These are phyloP conservation scores for Autographa pulchrina DNA, from an alignment of 2,888 invertebrate genomes.

Conservation along the genomic window DNA sequence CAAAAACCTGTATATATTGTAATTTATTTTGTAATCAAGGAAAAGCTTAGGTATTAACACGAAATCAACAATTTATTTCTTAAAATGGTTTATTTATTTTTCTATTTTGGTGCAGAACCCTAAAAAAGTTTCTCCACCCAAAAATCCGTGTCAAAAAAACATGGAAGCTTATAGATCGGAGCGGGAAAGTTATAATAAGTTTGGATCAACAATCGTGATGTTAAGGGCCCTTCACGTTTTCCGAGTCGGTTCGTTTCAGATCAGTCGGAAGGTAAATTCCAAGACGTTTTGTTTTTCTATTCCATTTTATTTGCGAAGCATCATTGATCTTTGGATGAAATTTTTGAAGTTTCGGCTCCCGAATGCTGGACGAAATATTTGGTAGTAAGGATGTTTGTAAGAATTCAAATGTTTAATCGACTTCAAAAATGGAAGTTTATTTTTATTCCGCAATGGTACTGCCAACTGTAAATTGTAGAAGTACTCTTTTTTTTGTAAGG, in stretches of 20 bases:
- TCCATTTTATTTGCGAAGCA: not conserved
- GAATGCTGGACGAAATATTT: not conserved
- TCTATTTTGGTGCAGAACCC: not conserved
- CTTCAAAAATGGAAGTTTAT: too few species aligned
- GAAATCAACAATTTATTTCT: too few species aligned
- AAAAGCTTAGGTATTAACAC: too few species aligned
- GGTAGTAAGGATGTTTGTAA: not conserved
- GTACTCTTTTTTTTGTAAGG: too few species aligned
- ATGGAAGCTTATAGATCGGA: conserved; percentile 37
- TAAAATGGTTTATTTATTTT: not conserved
- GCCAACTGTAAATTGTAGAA: too few species aligned
- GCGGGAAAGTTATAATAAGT: conserved; percentile 52
- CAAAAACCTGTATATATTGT: too few species aligned
- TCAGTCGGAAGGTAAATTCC: conserved; percentile 20
- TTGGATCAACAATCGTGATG: conserved; percentile 47
- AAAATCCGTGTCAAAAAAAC: conserved; percentile 41
- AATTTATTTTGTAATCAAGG: too few species aligned
- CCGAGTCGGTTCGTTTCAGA: conserved; percentile 18
- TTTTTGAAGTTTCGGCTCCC: not conserved
- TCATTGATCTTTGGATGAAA: not conserved
- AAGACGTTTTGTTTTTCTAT: not conserved
- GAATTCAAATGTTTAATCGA: not conserved
- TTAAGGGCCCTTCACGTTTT: conserved; percentile 31
- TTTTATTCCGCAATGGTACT: too few species aligned
- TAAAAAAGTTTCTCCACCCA: conserved; percentile 24